These are phyloP conservation scores for Lasiurus cinereus DNA, from an alignment of 2,113 vertebrate genomes.

Conservation along the genomic window DNA sequence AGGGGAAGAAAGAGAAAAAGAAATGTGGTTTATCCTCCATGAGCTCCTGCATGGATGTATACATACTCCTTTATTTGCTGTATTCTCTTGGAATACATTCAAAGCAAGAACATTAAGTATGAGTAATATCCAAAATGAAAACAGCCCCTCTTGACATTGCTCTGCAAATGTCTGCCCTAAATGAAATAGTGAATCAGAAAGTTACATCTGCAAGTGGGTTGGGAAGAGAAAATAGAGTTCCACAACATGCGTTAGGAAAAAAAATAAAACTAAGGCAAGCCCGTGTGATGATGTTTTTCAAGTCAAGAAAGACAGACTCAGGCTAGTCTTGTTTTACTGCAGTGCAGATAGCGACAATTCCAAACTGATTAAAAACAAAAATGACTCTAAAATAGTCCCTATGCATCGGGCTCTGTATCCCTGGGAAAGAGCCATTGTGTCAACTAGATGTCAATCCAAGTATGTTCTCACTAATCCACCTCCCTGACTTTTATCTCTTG, in stretches of 20 bases:
- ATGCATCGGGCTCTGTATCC: not conserved
- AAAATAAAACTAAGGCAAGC: not conserved
- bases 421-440: slow-evolving; percentile 73
- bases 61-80: slow-evolving; percentile 46
- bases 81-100: slow-evolving; percentile 46
- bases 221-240: not conserved
- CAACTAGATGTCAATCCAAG: slow-evolving; percentile 71
- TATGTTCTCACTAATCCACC: slow-evolving; percentile 75
- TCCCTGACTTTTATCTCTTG: slow-evolving; percentile 78
- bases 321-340: slow-evolving; percentile 59
- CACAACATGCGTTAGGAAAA: not conserved
- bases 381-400: slow-evolving; percentile 65
- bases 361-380: slow-evolving; percentile 67
- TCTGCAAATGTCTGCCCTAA: slow-evolving; percentile 77
- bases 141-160: slow-evolving; percentile 61
- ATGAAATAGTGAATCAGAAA: slow-evolving; percentile 75
- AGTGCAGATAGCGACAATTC: slow-evolving; percentile 61
- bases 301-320: slow-evolving; percentile 43
- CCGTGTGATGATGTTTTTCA: not conserved
- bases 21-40: not conserved
- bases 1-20: not conserved
- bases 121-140: slow-evolving; percentile 74
- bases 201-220: slow-evolving; percentile 17
- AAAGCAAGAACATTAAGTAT: slow-evolving; percentile 68
- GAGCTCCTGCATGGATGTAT: not conserved